Evolutionary conservation across 2,113 vertebrate species (phyloP).

Genomic region (Oplegnathus fasciatus): DNA sequence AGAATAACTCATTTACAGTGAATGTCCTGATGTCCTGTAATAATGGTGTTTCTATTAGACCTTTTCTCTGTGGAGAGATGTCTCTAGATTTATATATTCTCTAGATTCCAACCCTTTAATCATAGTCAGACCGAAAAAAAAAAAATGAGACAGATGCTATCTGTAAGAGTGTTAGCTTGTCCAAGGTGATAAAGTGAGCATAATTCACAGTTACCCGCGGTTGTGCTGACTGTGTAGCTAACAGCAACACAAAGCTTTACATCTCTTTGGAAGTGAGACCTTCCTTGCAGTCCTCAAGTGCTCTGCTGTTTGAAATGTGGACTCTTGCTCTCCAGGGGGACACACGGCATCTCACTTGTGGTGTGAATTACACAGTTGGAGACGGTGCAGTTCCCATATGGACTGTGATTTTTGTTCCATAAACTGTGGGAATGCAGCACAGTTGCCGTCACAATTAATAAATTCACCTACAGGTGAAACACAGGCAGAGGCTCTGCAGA

Average conservation of each 20-base stretch:
- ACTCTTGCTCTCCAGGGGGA: conserved; percentile 17
- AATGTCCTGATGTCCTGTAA: neutral
- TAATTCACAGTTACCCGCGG: neutral
- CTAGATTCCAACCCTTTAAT: neutral
- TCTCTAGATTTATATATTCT: neutral
- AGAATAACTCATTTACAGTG: neutral
- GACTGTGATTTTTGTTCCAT: conserved; percentile 30
- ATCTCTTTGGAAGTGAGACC: neutral
- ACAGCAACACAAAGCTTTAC: conserved; percentile 8
- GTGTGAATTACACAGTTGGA: conserved; percentile 45
- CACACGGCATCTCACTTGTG: conserved; percentile 15
- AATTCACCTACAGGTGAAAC: conserved; percentile 9
- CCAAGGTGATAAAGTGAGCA: neutral
- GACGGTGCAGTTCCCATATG: conserved; percentile 33
- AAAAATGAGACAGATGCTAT: neutral
- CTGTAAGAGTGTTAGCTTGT: neutral
- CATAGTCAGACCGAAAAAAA: neutral
- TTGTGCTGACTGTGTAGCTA: neutral
- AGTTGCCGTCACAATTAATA: conserved; percentile 8
- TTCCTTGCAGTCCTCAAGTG: conserved; percentile 6
- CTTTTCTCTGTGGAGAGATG: neutral
- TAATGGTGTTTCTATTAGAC: neutral
- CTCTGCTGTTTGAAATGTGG: conserved; percentile 27
- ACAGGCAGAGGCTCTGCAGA: neutral
- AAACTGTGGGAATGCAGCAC: conserved; percentile 27